Evolutionary conservation across 2,888 invertebrate genomes (phyloP).

Genomic region (Emmelina monodactyla): DNA sequence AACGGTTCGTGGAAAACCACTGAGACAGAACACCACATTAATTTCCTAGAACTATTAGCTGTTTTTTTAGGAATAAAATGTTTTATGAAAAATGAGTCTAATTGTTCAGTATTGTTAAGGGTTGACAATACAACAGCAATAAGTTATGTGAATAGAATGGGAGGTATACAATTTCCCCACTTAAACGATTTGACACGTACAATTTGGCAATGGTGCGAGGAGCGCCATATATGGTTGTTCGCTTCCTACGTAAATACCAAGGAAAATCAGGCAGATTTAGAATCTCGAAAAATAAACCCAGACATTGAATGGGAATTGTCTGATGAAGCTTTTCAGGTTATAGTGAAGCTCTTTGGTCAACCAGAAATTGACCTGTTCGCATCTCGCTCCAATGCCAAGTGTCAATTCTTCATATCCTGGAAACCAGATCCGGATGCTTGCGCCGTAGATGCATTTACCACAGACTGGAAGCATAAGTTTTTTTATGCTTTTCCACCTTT

Average conservation of each 20-base stretch:
- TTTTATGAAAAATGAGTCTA: neutral
- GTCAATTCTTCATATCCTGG: slow-evolving; percentile 8
- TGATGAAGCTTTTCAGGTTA: slow-evolving; percentile 5
- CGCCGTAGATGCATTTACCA: slow-evolving; percentile 10
- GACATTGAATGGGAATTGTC: slow-evolving; percentile 12
- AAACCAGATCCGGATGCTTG: slow-evolving; percentile 12
- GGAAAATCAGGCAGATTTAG: slow-evolving; percentile 17
- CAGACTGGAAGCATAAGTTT: slow-evolving; percentile 7
- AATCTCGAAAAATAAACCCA: slow-evolving; percentile 11
- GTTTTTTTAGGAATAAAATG: neutral
- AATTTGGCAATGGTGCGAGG: slow-evolving; percentile 14
- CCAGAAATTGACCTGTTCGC: slow-evolving; percentile 15
- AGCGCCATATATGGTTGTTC: slow-evolving; percentile 14
- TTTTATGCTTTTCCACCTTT: slow-evolving; percentile 16
- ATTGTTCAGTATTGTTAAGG: neutral
- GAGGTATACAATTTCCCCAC: slow-evolving; percentile 10
- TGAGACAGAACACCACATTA: neutral
- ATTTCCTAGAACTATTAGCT: neutral
- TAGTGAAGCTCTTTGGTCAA: slow-evolving; percentile 7
- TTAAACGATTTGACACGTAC: slow-evolving; percentile 5
- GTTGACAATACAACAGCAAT: slow-evolving; percentile 14
- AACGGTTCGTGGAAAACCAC: neutral
- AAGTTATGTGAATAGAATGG: slow-evolving; percentile 13
- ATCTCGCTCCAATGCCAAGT: slow-evolving; percentile 11
- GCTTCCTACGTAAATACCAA: slow-evolving; percentile 21